A percentile compares a stretch with the other conserved stretches of the same genome.
phyloP scores from a whole-genome alignment of 2,113 vertebrate genomes.

The Paradisaea rubra region DNA sequence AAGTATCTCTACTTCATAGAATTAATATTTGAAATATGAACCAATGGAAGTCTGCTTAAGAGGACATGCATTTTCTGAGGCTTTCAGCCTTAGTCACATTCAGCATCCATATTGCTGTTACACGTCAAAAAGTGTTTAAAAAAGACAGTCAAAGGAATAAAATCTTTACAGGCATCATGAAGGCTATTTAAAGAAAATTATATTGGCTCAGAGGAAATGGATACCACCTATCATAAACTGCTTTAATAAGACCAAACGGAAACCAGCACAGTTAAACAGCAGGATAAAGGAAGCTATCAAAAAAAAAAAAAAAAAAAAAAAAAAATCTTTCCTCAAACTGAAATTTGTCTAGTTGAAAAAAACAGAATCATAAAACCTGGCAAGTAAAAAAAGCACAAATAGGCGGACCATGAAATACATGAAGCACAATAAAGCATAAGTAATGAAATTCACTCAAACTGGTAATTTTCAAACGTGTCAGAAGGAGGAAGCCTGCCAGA shows the following conservation, averaged over 20 bases:
- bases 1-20: not conserved
- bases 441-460: not conserved
- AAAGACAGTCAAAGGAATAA: not conserved
- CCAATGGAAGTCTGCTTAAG: not conserved
- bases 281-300: not conserved
- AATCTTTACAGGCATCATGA: not conserved
- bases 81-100: not conserved
- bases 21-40: not conserved
- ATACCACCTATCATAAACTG: constrained; percentile 7
- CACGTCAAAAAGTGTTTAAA: not conserved
- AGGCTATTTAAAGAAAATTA: constrained; percentile 1
- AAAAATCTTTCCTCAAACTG: not conserved
- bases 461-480: not conserved
- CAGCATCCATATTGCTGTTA: not conserved
- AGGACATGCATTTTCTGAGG: not conserved
- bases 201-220: not conserved
- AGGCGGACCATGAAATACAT: not conserved
- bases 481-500: not conserved
- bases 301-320: not conserved
- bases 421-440: not conserved
- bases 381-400: not conserved
- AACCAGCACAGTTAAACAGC: not conserved
- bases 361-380: not conserved
- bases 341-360: not conserved
- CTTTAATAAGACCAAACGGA: not conserved